Base-by-base conservation (phyloP, 2,888 invertebrate genomes). In the Trimorus sp. region DNA sequence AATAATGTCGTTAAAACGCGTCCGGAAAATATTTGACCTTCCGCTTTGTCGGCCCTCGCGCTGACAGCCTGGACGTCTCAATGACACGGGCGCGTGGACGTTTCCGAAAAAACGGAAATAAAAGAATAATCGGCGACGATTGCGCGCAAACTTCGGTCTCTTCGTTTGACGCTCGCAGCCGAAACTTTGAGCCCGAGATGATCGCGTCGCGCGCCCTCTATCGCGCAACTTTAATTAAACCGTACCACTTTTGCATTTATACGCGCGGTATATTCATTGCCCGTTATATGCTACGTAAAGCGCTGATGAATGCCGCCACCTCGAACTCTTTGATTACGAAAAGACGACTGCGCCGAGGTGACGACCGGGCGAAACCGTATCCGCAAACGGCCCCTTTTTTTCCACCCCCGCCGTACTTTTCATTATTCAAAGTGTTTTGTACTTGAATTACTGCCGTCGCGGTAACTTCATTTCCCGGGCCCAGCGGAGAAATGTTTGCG, bases 161-260 rank as follows among this genome's bases (percentile, higher is more conserved):
- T 56, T 54, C n/a, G 26, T 36, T 48, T 51, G 63, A 36, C 38
- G 51, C 59, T 45, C 26, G 16, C 26, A 42, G 16, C 53, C 69
- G 59, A 75, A 80, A 80, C 65, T 80, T 75, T 73, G 70, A 65
- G 51, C 69, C 62, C 53, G 60, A 62, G 70, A 59, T 71, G 15
- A 59, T 66, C 65, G 65, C 12, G 14, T 14, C 12, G 12, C 12
- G 12, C n/a, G 59, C 37, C 54, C 48, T 71, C 69, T 62, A 69
- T 73, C 82, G 79, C 69, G 74, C 73, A 83, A 84, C 79, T 85
- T 85, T 85, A 86, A 86, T 86, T 84, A 85, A 86, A 84, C 82
- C 83, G 79, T 62, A 69, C 78, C 84, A 81, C 84, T 84, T 84
- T 85, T 85, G 84, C 85, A 85, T 84, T 84, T 84, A 84, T 84